Base-by-base conservation (phyloP, 2,113 vertebrate genomes). In the Mormyrus iriodes region DNA sequence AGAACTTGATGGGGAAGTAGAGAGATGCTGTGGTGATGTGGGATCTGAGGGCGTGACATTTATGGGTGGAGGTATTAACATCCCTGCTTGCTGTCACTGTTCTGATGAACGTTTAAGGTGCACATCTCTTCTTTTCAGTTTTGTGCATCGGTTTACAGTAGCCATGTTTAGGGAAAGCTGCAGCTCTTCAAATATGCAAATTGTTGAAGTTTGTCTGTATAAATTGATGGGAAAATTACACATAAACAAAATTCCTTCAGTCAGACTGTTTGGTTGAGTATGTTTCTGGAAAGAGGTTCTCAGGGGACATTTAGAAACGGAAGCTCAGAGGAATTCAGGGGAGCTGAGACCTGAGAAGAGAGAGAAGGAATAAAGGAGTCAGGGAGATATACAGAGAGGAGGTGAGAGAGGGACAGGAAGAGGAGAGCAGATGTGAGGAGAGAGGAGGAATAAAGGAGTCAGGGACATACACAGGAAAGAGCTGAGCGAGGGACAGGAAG, bases 191-290 rank as follows among this genome's bases (percentile, higher is more conserved):
- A 58, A 31, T 13, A 61, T 35, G 52, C 31, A 61, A 24, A 10
- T 61, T 9, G 55, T 61, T 61, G 55, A 7, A 84, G 46, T 84
- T 48, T 88, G 39, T 88, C 51, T 17, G 42, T 19, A n/a, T 89
- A 46, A 27, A 51, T 90, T n/a, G 61, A 87, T 91, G 90, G 73
- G 88, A 88, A 90, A 88, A 73, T 65, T 92, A 91, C 90, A 90
- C 91, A 93, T 93, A 91, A 85, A 76, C 87, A 55, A 82, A 88
- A 89, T 39, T 5, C 19, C 9, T 55, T 52, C 39, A 69, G 51
- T 31, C 31, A 49, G 21, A 87, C 7, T 87, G 52, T 27, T n/a
- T 39, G 52, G 52, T 39, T 42, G 85, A 17, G 31, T 55, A 9
- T 24, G 27, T 39, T 82, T n/a, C n/a, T 58, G 27, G n/a, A 10